Conservation (phyloP, 2,113 vertebrate species). For the Gymnogyps californianus region DNA sequence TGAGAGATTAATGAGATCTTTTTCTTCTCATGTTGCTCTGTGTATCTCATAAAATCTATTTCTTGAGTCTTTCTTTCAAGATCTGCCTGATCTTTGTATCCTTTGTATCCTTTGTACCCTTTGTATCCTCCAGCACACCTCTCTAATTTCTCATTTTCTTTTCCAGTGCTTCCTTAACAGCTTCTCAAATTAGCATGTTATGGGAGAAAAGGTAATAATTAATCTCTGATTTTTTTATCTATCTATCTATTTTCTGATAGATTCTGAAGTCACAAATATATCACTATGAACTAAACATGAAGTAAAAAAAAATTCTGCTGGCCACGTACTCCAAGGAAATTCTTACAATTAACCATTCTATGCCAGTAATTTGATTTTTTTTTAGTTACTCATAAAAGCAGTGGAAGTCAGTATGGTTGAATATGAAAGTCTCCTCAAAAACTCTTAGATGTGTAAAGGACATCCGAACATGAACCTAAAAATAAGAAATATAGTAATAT, state of each 20-base stretch:
- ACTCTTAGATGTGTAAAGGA: background rate
- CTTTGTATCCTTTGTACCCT: too few relatives aligned
- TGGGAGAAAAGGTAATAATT: slow-evolving; percentile 63
- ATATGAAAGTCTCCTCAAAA: background rate
- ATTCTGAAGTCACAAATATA: slow-evolving; percentile 24
- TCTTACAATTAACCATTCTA: background rate
- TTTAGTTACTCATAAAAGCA: background rate
- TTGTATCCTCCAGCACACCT: background rate
- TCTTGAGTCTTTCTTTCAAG: slow-evolving; percentile 41
- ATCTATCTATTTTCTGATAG: slow-evolving; percentile 10
- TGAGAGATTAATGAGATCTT: slow-evolving; percentile 60
- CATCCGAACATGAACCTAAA: background rate
- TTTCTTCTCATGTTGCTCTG: slow-evolving; percentile 4
- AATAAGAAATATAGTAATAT: background rate
- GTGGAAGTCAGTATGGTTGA: background rate
- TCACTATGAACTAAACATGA: slow-evolving; percentile 22
- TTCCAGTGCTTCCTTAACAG: slow-evolving; percentile 16
- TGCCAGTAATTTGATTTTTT: accelerated
- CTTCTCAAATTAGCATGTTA: slow-evolving; percentile 51
- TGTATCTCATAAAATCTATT: slow-evolving; percentile 63
- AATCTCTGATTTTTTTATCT: background rate
- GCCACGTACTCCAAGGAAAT: background rate
- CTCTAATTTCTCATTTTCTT: slow-evolving; percentile 54
- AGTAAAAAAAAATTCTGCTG: background rate
- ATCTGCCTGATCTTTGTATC: slow-evolving; percentile 24